Conservation (phyloP, 2,888 invertebrate species). For the Zhuqinia jingwanae region DNA sequence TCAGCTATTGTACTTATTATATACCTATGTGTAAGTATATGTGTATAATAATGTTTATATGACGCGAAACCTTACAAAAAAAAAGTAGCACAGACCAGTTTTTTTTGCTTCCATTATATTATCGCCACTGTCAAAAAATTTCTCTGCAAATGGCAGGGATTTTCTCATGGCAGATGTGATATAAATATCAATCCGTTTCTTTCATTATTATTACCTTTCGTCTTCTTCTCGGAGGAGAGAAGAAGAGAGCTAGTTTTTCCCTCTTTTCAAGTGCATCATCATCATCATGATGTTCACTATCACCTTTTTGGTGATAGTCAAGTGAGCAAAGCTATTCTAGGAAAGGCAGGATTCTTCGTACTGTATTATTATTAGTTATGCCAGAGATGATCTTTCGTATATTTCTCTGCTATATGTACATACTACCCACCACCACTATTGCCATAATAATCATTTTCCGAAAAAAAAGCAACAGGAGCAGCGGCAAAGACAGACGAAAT, state of each 20-base stretch:
- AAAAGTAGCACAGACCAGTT: conserved; percentile 80
- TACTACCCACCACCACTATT: conserved; percentile 56
- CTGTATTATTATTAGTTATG: conserved; percentile 50
- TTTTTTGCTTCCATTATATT: conserved; percentile 79
- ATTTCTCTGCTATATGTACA: background rate
- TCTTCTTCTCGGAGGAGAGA: background rate
- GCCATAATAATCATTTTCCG: conserved; percentile 64
- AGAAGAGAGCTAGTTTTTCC: conserved; percentile 61
- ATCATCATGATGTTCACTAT: background rate
- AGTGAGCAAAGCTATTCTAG: conserved; percentile 58
- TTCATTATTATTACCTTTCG: conserved; percentile 48
- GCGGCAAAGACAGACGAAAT: conserved; percentile 40
- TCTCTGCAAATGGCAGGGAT: conserved; percentile 79
- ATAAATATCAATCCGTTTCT: conserved; percentile 72
- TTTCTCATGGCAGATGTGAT: conserved; percentile 77
- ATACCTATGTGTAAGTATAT: conserved; percentile 73
- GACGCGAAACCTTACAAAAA: conserved; percentile 78
- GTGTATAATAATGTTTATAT: too few relatives aligned
- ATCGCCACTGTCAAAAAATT: conserved; percentile 79
- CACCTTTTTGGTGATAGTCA: conserved; percentile 25
- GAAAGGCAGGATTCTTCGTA: conserved; percentile 61
- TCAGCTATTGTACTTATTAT: conserved; percentile 54
- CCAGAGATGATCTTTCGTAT: background rate
- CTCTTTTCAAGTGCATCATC: conserved; percentile 60
- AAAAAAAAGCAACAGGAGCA: conserved; percentile 51